Evolutionary conservation across 2,797 vertebrate genomes (phyloP), one percentile per base, ranked within the genome.

Genomic region (Sus cebifrons): DNA sequence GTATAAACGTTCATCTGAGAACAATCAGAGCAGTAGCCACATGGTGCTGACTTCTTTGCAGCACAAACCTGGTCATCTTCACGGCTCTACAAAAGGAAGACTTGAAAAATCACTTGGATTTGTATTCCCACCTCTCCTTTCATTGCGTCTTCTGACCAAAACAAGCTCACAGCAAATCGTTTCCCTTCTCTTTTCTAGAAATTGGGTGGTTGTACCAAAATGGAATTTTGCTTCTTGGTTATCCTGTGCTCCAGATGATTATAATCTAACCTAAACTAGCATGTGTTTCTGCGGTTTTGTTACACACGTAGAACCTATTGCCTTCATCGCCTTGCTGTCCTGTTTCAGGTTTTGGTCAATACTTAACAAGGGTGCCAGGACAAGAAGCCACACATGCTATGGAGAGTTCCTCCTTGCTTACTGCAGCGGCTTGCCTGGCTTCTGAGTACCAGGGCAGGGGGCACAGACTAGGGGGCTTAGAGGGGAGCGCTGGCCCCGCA

Each of bases 1-100:
- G 89, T 97, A 98, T 92, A 95, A 98, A 98, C 78, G 87, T 95
- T 97, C 96, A 40, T 13, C 97, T 94, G 73, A 6, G 74, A 97
- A 88, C 97, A 94, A 70, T 98, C 96, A 91, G 96, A 86, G 92
- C 20, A 1, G 89, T 17, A 20, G 79, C 82, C 90, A 73, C 93
- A 16, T 4, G 2, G 93, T 79, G 97, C 96, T 85, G 97, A 71
- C 93, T 82, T 54, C 0, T 21, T 54, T 1, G 44, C 95, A 86
- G 96, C 96, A 75, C 95, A 89, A 56, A 60, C 86, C 92, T 25
- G 60, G 94, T 82, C 96, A 62, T 82, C 52, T 25, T 62, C 9
- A 32, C 54, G 91, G 86, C 96, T 44, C 44, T 49, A 1, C 54
- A 49, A 20, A 67, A 77, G 93, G 95, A 85, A 87, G 86, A 84